Evolutionary conservation across 2,113 vertebrate species (phyloP).

Genomic region (Indicator maculatus): DNA sequence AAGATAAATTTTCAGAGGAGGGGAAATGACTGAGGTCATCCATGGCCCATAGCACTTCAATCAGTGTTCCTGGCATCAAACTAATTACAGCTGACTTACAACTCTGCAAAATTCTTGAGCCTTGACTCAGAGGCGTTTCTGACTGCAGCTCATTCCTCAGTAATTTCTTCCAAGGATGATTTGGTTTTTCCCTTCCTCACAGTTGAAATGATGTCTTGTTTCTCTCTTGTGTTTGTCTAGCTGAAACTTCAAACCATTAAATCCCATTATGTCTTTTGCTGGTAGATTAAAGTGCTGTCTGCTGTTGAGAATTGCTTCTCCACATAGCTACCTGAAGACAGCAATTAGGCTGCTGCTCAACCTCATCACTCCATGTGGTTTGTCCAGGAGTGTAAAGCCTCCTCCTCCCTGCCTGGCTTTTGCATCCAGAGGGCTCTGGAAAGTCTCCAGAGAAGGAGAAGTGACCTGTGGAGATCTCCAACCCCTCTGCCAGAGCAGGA

Average conservation of each 20-base stretch:
- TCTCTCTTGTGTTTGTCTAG: background rate
- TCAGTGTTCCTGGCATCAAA: background rate
- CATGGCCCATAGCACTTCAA: background rate
- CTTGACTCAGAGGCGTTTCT: background rate
- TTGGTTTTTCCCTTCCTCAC: background rate
- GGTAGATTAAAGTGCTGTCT: background rate
- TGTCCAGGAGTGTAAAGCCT: background rate
- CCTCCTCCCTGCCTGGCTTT: background rate
- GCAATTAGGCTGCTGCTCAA: slow-evolving; percentile 14
- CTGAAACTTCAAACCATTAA: background rate
- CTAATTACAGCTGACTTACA: background rate
- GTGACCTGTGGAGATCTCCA: too few species aligned
- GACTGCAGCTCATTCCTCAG: background rate
- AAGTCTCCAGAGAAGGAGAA: too few species aligned
- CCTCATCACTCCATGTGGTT: background rate
- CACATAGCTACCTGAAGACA: background rate
- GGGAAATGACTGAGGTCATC: background rate
- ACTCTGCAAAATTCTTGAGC: background rate
- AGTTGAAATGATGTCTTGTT: background rate
- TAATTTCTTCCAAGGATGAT: background rate
- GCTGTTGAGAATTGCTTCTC: background rate
- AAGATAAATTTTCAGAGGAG: background rate
- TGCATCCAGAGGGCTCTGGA: background rate
- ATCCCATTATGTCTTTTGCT: slow-evolving; percentile 10
- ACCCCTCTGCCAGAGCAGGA: too few species aligned